Base-by-base conservation (phyloP, 2,797 vertebrate species). In the Pipistrellus nathusii region DNA sequence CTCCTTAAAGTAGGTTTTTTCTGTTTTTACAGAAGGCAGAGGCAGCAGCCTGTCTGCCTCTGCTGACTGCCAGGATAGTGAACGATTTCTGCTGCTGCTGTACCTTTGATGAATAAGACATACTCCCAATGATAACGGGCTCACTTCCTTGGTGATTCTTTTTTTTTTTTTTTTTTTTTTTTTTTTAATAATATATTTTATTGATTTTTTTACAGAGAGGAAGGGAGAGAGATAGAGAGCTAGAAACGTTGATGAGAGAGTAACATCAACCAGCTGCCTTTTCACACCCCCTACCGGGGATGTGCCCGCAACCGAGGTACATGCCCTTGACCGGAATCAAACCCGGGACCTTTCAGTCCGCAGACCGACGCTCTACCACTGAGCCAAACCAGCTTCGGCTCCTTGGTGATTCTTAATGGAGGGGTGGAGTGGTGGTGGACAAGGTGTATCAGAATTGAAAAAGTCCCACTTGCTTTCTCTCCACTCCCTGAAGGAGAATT, bases 101-200 rank as follows among this genome's bases (percentile, higher is more conserved):
- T 57, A 93, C 48, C 51, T 76, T 78, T 80, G 23, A 25, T 80
- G 35, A 27, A 18, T 86, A 14, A 93, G 68, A 87, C 20, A n/a
- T 44, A 35, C 27, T 68, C 32, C 71, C 72, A 41, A 0, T 57
- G 20, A 27, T 66, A 78, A 64, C 9, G 20, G n/a, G 3, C 27
- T 93, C 21, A 35, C 66, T 88, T 48, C 46, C 27, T 51, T 59
- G 32, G 46, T 75, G 69, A 84, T 90, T 90, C 57, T 75, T 77
- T n/a, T n/a, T n/a, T n/a, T n/a, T n/a, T n/a, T n/a, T n/a, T n/a
- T n/a, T n/a, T n/a, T n/a, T n/a, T n/a, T n/a, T n/a, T n/a, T n/a
- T n/a, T n/a, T n/a, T n/a, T n/a, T n/a, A n/a, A n/a, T n/a, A n/a
- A n/a, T n/a, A n/a, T n/a, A n/a, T n/a, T n/a, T n/a, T n/a, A n/a